Conservation (phyloP, 2,888 invertebrate genomes). For the Apamea anceps region DNA sequence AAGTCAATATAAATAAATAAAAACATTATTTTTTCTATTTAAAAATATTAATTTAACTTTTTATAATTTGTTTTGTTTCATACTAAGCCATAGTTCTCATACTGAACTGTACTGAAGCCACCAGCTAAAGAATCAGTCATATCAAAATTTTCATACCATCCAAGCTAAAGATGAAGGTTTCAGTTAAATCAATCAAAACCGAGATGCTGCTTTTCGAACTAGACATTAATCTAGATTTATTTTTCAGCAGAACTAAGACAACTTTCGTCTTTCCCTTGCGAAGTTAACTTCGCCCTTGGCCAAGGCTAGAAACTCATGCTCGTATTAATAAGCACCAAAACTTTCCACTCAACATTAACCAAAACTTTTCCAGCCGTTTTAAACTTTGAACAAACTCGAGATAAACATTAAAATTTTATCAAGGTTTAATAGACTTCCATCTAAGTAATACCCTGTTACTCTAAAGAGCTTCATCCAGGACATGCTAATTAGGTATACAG, state of each 20-base stretch:
- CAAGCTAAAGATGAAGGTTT: constrained; percentile 2
- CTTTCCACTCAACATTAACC: constrained; percentile 45
- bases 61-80: neutral
- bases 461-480: neutral
- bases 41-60: neutral
- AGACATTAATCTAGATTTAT: constrained; percentile 4
- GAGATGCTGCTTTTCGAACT: constrained; percentile 11
- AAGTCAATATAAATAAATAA: too few species aligned
- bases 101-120: neutral
- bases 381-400: constrained; percentile 38
- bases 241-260: constrained; percentile 8
- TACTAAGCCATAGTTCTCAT: neutral
- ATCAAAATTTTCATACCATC: neutral
- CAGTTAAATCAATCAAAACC: constrained; percentile 1
- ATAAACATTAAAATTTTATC: constrained; percentile 45
- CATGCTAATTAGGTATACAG: constrained; percentile 20
- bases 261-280: neutral
- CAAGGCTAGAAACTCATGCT: constrained; percentile 1
- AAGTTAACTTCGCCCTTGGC: constrained; percentile 10
- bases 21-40: neutral
- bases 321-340: constrained; percentile 23
- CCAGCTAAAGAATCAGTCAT: neutral
- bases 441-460: constrained; percentile 12
- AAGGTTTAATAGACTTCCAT: constrained; percentile 26
- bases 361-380: constrained; percentile 34